Evolutionary conservation across 2,797 vertebrate genomes (phyloP), one percentile per base, ranked within the genome.

Genomic region (Pseudochirops corinnae): DNA sequence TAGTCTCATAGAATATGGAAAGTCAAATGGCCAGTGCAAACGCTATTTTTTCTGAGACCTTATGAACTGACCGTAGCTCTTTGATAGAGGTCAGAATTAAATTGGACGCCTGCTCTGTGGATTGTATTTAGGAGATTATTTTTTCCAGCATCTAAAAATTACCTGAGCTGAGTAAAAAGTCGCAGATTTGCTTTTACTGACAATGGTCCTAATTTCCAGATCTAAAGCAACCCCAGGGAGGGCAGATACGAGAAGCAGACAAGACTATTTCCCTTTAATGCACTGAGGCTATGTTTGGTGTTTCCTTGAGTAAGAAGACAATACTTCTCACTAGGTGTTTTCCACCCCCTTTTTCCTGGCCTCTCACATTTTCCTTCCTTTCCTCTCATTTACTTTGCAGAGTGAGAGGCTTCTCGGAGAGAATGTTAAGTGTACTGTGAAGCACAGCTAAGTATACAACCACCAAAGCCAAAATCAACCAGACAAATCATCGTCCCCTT

Each of bases 1-100:
- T 58, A 74, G 93, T 56, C 92, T 96, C 96, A 53, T 74, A 90
- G 94, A 97, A 95, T 46, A 1, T 18, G 50, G 95, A 97, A 95
- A 97, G 95, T 95, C 96, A 96, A 46, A 90, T 67, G 97, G 97
- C n/a, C 97, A 56, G 93, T 91, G 39, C 95, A 92, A 93, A 97
- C 67, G 0, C 0, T 12, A 0, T 91, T 97, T 92, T 92, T 96
- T 93, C 0, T 96, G 93, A 91, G 96, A 60, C 57, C 93, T 90
- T 0, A 93, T 55, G 82, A 93, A 93, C 18, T 21, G 0, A 92
- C 91, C 90, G 62, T 91, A 94, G 92, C 97, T 92, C 92, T 96
- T 91, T 91, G 95, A 46, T 31, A 93, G 90, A n/a, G 29, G 67
- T n/a, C 82, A 87, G 1, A 91, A 74, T 92, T 95, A 97, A 97